Evolutionary conservation across 2,797 vertebrate species (phyloP).

Genomic region (Silurus aristotelis): DNA sequence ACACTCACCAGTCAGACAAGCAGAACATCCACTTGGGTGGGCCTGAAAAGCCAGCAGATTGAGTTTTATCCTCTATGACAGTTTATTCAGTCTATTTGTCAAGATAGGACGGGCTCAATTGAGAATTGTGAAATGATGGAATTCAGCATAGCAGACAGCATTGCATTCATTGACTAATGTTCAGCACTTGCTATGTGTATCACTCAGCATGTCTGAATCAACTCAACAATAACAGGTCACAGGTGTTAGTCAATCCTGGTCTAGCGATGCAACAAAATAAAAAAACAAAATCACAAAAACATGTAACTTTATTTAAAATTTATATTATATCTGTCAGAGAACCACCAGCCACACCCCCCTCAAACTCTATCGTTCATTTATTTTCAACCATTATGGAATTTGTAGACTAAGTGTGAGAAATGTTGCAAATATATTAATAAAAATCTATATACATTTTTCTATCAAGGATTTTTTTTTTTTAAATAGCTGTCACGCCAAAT

Average conservation of each 20-base stretch:
- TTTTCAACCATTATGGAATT: too few species aligned
- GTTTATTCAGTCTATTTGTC: constrained; percentile 38
- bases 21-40: constrained; percentile 25
- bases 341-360: too few species aligned
- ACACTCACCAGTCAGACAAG: constrained; percentile 17
- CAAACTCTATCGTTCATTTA: too few species aligned
- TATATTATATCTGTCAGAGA: too few species aligned
- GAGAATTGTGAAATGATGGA: constrained; percentile 33
- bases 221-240: not conserved
- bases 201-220: constrained; percentile 1
- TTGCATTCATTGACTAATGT: constrained; percentile 8
- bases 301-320: not conserved
- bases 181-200: not conserved
- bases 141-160: constrained; percentile 25
- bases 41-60: constrained; percentile 30
- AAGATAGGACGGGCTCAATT: constrained; percentile 29
- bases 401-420: too few species aligned
- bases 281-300: too few species aligned
- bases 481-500: too few species aligned
- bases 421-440: too few species aligned
- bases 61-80: constrained; percentile 40
- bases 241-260: not conserved
- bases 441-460: too few species aligned
- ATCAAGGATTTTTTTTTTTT: too few species aligned
- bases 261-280: not conserved